A percentile compares a stretch with the other conserved stretches of the same genome.
phyloP scores from a whole-genome alignment of 2,888 invertebrate species.

The Hirtodrosophila alboralis region DNA sequence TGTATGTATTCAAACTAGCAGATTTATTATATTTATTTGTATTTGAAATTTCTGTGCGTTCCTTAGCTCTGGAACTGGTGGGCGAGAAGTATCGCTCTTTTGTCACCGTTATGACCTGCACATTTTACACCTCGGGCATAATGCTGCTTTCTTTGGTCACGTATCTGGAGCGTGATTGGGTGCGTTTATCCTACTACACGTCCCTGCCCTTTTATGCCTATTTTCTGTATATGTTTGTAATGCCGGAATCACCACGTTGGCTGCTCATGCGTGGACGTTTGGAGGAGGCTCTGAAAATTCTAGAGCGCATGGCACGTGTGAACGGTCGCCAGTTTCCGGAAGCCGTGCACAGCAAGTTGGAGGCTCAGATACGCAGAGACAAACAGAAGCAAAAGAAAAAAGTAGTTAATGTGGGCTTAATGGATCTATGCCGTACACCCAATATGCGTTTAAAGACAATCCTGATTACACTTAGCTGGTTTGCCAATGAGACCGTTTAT shows the following conservation, averaged over 20 bases:
- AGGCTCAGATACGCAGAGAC: constrained; percentile 89
- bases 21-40: background rate
- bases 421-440: constrained; percentile 87
- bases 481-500: constrained; percentile 96
- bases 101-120: constrained; percentile 95
- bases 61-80: constrained; percentile 93
- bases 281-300: constrained; percentile 91
- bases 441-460: constrained; percentile 95
- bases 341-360: constrained; percentile 89
- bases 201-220: constrained; percentile 94
- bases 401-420: constrained; percentile 82
- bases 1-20: constrained; percentile 86
- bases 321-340: constrained; percentile 91
- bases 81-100: constrained; percentile 96
- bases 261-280: constrained; percentile 92
- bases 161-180: constrained; percentile 93
- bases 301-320: constrained; percentile 90
- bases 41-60: background rate
- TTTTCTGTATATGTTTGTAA: constrained; percentile 92
- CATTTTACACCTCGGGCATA: constrained; percentile 94
- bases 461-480: constrained; percentile 94
- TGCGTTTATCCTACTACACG: constrained; percentile 90
- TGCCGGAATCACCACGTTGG: constrained; percentile 97
- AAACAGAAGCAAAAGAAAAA: constrained; percentile 86
- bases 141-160: constrained; percentile 93